These are phyloP conservation scores for Epistrophe eligans DNA, from an alignment of 2,888 invertebrate genomes.

Conservation along the genomic window DNA sequence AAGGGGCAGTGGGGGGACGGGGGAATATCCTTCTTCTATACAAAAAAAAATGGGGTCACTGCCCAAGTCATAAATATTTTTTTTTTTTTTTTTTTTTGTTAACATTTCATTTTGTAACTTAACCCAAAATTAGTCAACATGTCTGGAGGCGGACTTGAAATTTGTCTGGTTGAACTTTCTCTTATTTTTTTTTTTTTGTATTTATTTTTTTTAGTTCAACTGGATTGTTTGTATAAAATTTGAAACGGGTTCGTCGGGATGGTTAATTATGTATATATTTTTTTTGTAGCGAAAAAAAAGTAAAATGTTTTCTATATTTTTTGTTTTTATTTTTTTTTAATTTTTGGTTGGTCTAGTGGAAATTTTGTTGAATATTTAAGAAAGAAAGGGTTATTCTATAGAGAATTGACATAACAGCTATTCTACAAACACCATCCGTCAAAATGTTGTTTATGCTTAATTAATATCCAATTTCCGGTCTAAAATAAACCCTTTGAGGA, in stretches of 20 bases:
- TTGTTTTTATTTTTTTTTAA: not conserved
- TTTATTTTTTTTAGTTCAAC: conserved; percentile 1
- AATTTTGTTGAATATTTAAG: conserved; percentile 6
- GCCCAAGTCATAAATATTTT: conserved; percentile 35
- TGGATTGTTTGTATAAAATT: conserved; percentile 30
- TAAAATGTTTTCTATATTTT: not conserved
- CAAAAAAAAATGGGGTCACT: conserved; percentile 19
- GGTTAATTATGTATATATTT: conserved; percentile 39
- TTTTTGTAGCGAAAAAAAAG: conserved; percentile 1
- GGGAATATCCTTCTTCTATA: not conserved
- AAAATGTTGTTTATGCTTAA: conserved; percentile 37
- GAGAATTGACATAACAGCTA: conserved; percentile 21
- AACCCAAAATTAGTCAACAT: conserved; percentile 47
- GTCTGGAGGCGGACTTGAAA: conserved; percentile 38
- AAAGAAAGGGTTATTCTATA: not conserved
- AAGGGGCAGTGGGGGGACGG: too few relatives aligned
- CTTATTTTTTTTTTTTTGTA: too few relatives aligned
- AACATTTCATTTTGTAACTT: conserved; percentile 41
- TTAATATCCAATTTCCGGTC: conserved; percentile 40
- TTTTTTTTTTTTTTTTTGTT: conserved; percentile 31
- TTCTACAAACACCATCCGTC: conserved; percentile 35
- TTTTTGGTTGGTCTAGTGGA: not conserved
- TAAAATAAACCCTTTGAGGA: conserved; percentile 26
- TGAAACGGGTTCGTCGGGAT: conserved; percentile 22
- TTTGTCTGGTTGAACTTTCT: conserved; percentile 36